These are phyloP conservation scores for Lepidurus arcticus DNA, from an alignment of 1,140 invertebrate species.

Conservation along the genomic window DNA sequence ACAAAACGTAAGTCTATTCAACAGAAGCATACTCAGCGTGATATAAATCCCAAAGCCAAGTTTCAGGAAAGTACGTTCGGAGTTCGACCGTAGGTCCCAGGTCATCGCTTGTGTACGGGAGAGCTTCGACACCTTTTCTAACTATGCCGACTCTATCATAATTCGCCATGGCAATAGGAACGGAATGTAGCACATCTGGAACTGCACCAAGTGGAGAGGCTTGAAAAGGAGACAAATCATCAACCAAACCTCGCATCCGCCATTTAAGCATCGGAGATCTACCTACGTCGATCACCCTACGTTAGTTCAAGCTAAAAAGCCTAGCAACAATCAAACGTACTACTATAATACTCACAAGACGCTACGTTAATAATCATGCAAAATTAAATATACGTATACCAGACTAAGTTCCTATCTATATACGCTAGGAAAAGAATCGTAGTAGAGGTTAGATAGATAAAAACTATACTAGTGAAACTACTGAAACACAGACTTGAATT, in stretches of 20 bases:
- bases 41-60: conserved; percentile 60
- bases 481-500: too few relatives aligned
- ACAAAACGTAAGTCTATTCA: conserved; percentile 41
- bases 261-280: not conserved
- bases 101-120: conserved; percentile 23
- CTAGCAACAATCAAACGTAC: not conserved
- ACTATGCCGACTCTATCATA: conserved; percentile 14
- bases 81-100: conserved; percentile 40
- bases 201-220: not conserved
- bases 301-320: not conserved
- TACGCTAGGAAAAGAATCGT: too few relatives aligned
- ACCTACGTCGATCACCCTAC: not conserved
- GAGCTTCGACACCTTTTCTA: not conserved
- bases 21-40: conserved; percentile 46
- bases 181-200: not conserved
- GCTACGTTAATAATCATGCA: too few relatives aligned
- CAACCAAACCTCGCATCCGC: not conserved
- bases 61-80: conserved; percentile 60
- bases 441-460: too few relatives aligned
- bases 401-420: too few relatives aligned
- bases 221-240: not conserved
- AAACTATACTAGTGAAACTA: too few relatives aligned
- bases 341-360: not conserved
- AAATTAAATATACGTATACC: too few relatives aligned
- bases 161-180: not conserved